Conservation (phyloP, 2,797 vertebrate species). For the Dipus sagitta region DNA sequence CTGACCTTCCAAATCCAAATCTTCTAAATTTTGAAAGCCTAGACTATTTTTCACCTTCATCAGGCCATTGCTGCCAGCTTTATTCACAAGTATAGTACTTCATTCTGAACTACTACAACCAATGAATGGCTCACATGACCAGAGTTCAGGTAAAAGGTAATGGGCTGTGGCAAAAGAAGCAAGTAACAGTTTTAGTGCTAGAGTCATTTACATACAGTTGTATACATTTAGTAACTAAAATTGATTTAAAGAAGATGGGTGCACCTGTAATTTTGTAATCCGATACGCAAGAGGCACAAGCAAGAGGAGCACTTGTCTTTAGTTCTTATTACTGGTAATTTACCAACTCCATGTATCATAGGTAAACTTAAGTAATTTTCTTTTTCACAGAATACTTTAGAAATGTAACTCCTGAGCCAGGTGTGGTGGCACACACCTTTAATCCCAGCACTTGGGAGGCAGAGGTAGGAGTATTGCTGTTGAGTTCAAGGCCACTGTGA, state of each 20-base stretch:
- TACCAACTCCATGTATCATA: neutral
- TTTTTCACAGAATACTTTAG: neutral
- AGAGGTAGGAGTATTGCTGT: too few relatives aligned
- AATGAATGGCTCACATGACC: neutral
- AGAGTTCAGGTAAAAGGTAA: neutral
- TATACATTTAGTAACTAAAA: slow-evolving; percentile 6
- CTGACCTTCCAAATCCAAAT: neutral
- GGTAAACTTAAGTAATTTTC: neutral
- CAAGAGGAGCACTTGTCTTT: neutral
- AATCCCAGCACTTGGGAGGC: too few relatives aligned
- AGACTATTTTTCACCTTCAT: neutral
- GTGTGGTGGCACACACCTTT: too few relatives aligned
- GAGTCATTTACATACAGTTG: neutral
- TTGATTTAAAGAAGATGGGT: neutral
- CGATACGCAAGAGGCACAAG: neutral
- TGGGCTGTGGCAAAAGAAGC: neutral
- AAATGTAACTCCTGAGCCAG: neutral
- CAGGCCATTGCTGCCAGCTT: neutral
- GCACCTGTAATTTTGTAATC: neutral
- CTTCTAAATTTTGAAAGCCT: neutral
- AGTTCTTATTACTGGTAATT: neutral
- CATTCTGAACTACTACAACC: neutral
- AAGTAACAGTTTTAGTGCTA: neutral
- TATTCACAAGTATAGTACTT: slow-evolving; percentile 24
- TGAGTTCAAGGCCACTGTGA: too few relatives aligned